A percentile compares a stretch with the other conserved stretches of the same genome.
These are phyloP conservation scores for Drosophila prosaltans DNA, from an alignment of 1,140 invertebrate species.

Conservation along the genomic window DNA sequence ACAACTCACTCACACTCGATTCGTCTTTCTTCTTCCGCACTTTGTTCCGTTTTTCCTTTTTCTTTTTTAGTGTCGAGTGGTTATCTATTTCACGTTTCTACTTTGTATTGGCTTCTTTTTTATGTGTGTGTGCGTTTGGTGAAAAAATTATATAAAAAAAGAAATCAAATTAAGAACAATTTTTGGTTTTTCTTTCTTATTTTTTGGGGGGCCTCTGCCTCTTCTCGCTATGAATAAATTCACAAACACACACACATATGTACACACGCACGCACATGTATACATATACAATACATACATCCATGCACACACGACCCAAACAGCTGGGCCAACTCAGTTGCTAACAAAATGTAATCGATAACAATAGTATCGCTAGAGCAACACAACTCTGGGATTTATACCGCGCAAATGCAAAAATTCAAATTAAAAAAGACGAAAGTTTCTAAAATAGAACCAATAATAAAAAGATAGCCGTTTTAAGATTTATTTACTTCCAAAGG, in stretches of 20 bases:
- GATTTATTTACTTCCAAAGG: no score
- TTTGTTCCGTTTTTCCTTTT: slow-evolving; percentile 23
- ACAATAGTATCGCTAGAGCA: not conserved
- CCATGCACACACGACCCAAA: slow-evolving; percentile 27
- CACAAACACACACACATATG: slow-evolving; percentile 39
- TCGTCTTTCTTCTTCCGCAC: slow-evolving; percentile 31
- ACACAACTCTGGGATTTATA: not conserved
- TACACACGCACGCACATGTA: slow-evolving; percentile 32
- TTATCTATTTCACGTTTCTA: slow-evolving; percentile 26
- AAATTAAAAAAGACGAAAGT: not conserved
- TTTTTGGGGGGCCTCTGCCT: slow-evolving; percentile 44
- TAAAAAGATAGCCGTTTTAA: no score
- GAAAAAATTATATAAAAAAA: slow-evolving; percentile 47
- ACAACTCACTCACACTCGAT: slow-evolving; percentile 22
- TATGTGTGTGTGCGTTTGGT: slow-evolving; percentile 18
- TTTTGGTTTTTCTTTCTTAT: slow-evolving; percentile 38
- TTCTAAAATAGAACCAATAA: not conserved
- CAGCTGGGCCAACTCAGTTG: slow-evolving; percentile 46
- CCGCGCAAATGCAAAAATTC: not conserved
- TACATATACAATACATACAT: slow-evolving; percentile 31
- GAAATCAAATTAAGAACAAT: slow-evolving; percentile 23
- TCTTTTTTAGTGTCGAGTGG: slow-evolving; percentile 23
- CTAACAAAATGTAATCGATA: slow-evolving; percentile 29
- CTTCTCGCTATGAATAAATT: slow-evolving; percentile 64
- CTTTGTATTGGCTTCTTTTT: slow-evolving; percentile 13